phyloP scores from a whole-genome alignment of 2,888 invertebrate genomes.

The Drosophila austrosaltans region DNA sequence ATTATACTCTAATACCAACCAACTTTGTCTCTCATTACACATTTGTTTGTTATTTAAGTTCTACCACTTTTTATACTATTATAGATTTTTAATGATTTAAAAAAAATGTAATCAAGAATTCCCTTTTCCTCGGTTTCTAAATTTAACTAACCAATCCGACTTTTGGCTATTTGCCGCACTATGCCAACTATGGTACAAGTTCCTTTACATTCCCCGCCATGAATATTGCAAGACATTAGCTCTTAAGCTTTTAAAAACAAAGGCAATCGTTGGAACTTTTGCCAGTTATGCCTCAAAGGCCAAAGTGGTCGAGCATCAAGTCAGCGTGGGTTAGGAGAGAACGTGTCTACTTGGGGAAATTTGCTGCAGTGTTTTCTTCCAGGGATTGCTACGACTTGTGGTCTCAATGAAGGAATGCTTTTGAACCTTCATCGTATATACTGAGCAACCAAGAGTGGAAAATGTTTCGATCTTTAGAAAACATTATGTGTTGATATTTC shows the following conservation, averaged over 20 bases:
- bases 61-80: too few relatives aligned
- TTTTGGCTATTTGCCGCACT: slow-evolving; percentile 5
- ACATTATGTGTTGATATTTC: too few relatives aligned
- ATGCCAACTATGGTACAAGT: slow-evolving; percentile 48
- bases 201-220: slow-evolving; percentile 15
- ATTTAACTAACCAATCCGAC: slow-evolving; percentile 29
- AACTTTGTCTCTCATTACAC: neutral
- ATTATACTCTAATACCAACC: neutral
- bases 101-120: too few relatives aligned
- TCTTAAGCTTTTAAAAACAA: slow-evolving; percentile 57
- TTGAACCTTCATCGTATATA: slow-evolving; percentile 13
- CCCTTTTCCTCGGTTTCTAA: neutral
- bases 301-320: slow-evolving; percentile 10
- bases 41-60: too few relatives aligned
- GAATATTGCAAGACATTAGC: slow-evolving; percentile 43
- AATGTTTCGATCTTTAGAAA: too few relatives aligned
- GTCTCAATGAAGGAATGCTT: slow-evolving; percentile 17
- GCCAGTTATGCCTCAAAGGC: slow-evolving; percentile 38
- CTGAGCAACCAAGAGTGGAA: neutral
- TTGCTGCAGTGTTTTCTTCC: slow-evolving; percentile 35
- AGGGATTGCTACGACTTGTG: slow-evolving; percentile 28
- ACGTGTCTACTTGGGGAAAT: slow-evolving; percentile 37
- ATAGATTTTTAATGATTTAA: too few relatives aligned
- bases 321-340: slow-evolving; percentile 3
- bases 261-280: slow-evolving; percentile 43